Evolutionary conservation across 2,888 invertebrate species (phyloP), one percentile per base, ranked within the genome.

Genomic region (Ecdyonurus torrentis): DNA sequence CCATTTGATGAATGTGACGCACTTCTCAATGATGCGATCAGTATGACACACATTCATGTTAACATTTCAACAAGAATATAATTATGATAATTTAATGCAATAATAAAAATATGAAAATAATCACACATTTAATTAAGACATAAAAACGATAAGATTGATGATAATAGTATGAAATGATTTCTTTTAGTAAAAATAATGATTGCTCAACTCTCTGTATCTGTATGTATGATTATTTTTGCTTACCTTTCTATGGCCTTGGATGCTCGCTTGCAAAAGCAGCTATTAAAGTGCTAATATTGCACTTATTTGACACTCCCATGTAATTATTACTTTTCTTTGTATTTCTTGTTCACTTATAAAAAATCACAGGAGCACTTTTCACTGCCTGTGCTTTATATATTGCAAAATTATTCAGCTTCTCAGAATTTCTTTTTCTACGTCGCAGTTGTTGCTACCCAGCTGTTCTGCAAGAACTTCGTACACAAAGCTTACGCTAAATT

Each of bases 371-470:
- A 5, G 37, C 37, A 10, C 15, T 37, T 37, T 5, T 15, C 5
- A 15, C 37, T 37, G 37, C 37, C 37, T 37, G 37, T 10, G 15
- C 5, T 5, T 10, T 37, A 37, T 15, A 37, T 15, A 10, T 10
- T 5, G 15, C 37, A 37, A 37, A 37, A 37, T 37, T 10, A 10
- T 37, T 15, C 15, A 10, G 37, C 15, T 37, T 37, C 37, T 37
- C 37, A 10, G 37, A 37, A 37, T 37, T 37, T 37, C 37, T 15
- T 37, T n/a, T 37, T 37, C 22, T 55, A 22, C 55, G 55, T 20
- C 55, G 55, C 55, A 55, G 55, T 55, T 55, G 55, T 55, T 55
- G 55, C 55, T 55, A 55, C 22, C 55, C 55, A 55, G 55, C 55
- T 55, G 55, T 10, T 55, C 50, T 55, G 55, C 19, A 20, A 5